Evolutionary conservation across 1,140 invertebrate species (phyloP).

Genomic region (Drosophila kanapiae): DNA sequence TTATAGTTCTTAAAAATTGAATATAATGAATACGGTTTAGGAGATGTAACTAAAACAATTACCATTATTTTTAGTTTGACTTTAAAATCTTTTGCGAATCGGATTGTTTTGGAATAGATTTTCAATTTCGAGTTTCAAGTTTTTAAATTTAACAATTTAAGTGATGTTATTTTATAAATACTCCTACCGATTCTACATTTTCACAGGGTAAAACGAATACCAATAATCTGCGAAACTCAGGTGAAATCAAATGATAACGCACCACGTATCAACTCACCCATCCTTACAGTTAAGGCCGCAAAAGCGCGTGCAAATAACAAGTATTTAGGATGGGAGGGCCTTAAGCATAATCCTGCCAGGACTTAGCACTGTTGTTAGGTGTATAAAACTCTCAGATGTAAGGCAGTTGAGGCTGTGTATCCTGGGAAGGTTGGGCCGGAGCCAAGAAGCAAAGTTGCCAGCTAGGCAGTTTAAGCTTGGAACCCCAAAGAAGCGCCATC

Average conservation of each 20-base stretch:
- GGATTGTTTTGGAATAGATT: too few species aligned
- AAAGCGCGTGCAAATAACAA: slow-evolving; percentile 62
- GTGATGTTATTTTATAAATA: background rate
- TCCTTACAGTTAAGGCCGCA: slow-evolving; percentile 51
- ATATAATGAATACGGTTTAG: too few species aligned
- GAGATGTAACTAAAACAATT: too few species aligned
- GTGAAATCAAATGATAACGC: slow-evolving; percentile 28
- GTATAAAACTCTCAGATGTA: slow-evolving; percentile 42
- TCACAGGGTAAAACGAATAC: background rate
- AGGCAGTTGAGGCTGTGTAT: slow-evolving; percentile 10
- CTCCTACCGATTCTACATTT: background rate
- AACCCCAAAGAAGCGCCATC: slow-evolving; percentile 38
- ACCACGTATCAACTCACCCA: background rate
- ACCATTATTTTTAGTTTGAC: too few species aligned
- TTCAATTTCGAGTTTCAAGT: too few species aligned
- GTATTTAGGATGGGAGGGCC: slow-evolving; percentile 39
- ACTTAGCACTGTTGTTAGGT: slow-evolving; percentile 70
- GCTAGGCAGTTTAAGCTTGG: slow-evolving; percentile 44
- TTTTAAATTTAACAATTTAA: background rate
- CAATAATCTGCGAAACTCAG: slow-evolving; percentile 1
- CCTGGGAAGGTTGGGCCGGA: slow-evolving; percentile 8
- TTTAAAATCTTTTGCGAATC: too few species aligned
- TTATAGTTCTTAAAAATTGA: too few species aligned
- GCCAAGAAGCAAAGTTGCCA: slow-evolving; percentile 36
- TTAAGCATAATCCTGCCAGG: slow-evolving; percentile 51